Percentiles rank a stretch among this genome's conserved stretches.
Conservation (phyloP, 2,113 vertebrate genomes). For the Oceanites oceanicus region DNA sequence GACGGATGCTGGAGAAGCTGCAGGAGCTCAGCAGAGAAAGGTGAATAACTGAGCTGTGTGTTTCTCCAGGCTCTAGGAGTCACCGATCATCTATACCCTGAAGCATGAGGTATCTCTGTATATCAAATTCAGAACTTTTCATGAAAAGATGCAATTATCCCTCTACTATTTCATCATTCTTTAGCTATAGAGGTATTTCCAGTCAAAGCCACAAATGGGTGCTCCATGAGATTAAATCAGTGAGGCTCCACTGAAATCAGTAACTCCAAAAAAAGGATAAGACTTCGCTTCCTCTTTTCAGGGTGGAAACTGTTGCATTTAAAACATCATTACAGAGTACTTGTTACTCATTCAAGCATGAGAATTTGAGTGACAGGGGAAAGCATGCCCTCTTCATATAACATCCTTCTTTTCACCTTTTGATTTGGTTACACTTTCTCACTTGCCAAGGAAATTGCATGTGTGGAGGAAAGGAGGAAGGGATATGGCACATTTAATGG, state of each 20-base stretch:
- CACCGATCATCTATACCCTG: neutral
- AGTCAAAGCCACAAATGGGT: neutral
- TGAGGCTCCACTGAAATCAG: neutral
- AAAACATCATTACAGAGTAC: neutral
- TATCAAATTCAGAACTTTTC: neutral
- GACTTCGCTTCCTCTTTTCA: neutral
- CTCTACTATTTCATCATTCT: neutral
- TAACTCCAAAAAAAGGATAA: neutral
- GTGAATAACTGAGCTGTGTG: neutral
- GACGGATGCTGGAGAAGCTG: neutral
- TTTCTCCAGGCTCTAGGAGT: neutral
- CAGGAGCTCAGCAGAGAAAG: neutral
- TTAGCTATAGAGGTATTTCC: neutral
- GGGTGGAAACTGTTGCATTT: neutral
- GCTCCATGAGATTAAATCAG: neutral
- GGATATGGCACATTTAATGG: slow-evolving; percentile 50
- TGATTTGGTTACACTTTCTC: neutral
- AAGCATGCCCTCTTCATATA: slow-evolving; percentile 25
- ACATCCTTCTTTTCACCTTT: slow-evolving; percentile 38
- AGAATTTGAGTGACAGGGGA: slow-evolving; percentile 47
- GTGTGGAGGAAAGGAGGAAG: slow-evolving; percentile 31
- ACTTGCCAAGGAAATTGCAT: slow-evolving; percentile 37
- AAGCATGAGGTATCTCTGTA: neutral
- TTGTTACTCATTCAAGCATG: neutral
- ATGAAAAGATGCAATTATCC: neutral